A percentile compares a stretch with the other conserved stretches of the same genome.
These are phyloP conservation scores for Diglossa cyanea DNA, from an alignment of 2,797 vertebrate species.

Conservation along the genomic window DNA sequence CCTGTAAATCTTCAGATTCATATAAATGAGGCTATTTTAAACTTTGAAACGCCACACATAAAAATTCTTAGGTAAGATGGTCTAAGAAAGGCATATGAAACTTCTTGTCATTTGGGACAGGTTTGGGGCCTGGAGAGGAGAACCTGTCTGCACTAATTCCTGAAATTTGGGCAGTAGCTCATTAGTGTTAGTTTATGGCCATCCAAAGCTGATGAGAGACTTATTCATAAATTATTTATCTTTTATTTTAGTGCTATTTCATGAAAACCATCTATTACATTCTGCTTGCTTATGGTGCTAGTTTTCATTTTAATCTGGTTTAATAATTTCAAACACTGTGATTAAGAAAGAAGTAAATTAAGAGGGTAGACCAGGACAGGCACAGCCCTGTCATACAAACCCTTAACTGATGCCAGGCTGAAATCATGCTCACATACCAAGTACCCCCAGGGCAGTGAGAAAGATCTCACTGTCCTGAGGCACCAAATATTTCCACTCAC, in stretches of 20 bases:
- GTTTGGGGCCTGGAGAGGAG: not conserved
- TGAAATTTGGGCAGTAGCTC: not conserved
- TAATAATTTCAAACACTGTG: not conserved
- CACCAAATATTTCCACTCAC: not conserved
- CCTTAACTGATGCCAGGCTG: not conserved
- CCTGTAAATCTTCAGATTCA: not conserved
- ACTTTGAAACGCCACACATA: not conserved
- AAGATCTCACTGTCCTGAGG: not conserved
- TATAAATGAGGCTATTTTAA: not conserved
- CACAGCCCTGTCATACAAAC: not conserved
- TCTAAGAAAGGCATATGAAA: not conserved
- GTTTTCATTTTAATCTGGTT: not conserved
- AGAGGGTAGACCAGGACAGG: not conserved
- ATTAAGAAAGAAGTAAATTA: not conserved
- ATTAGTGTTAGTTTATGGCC: not conserved
- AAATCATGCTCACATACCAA: fast-evolving
- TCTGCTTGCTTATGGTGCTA: not conserved
- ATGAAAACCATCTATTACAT: not conserved
- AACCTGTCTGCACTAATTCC: not conserved
- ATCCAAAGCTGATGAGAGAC: not conserved
- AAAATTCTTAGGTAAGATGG: not conserved
- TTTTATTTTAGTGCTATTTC: conserved; percentile 1
- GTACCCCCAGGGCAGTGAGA: not conserved
- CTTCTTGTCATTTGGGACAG: not conserved
- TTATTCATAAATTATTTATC: not conserved